Evolutionary conservation across 2,888 invertebrate species (phyloP).

Genomic region (Gibbula magus): DNA sequence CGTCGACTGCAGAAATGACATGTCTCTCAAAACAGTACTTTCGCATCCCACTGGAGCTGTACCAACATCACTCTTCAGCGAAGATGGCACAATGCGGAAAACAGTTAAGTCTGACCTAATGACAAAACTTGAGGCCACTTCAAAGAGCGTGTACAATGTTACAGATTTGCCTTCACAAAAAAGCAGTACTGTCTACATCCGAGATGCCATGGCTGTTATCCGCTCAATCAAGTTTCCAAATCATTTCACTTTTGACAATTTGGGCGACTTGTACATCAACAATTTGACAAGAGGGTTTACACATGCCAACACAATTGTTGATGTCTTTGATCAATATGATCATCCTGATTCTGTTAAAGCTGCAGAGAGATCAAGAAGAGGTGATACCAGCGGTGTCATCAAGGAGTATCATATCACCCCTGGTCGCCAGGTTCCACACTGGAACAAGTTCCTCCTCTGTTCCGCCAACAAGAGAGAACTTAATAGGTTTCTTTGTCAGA

Average conservation of each 20-base stretch:
- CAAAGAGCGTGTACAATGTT: background rate
- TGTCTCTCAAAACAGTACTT: too few relatives aligned
- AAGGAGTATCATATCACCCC: too few relatives aligned
- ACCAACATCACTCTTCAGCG: too few relatives aligned
- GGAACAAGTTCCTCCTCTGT: background rate
- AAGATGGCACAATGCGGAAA: too few relatives aligned
- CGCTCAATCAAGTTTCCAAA: background rate
- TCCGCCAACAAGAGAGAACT: too few relatives aligned
- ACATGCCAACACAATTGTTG: background rate
- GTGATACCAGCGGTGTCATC: conserved; percentile 25
- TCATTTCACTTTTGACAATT: background rate
- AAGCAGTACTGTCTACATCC: background rate
- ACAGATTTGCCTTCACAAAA: too few relatives aligned
- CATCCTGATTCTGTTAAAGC: conserved; percentile 27
- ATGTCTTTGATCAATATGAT: conserved; percentile 24
- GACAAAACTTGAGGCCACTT: background rate
- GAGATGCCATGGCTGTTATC: background rate
- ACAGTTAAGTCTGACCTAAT: background rate
- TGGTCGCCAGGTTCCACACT: too few relatives aligned
- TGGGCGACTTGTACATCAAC: too few relatives aligned
- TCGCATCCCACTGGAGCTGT: too few relatives aligned
- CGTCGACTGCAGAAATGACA: too few relatives aligned
- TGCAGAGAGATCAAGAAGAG: conserved; percentile 32
- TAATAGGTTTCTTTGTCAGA: too few relatives aligned
- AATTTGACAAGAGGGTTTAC: background rate